Conservation (phyloP, 2,888 invertebrate species). For the Galerucella calmariensis region DNA sequence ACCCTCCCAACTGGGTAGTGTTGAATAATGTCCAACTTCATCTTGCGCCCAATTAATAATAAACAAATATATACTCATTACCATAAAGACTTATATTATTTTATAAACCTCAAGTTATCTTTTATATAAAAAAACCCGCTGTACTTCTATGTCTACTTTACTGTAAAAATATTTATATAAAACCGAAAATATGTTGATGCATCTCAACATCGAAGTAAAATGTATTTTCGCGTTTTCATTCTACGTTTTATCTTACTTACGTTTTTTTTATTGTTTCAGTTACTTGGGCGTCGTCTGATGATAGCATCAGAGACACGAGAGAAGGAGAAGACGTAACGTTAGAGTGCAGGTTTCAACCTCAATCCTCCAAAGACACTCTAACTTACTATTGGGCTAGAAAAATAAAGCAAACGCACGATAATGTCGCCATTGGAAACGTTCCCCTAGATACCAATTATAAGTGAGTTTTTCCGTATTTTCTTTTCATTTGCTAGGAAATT, state of each 20-base stretch:
- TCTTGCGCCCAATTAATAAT: too few species aligned
- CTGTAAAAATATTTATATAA: too few species aligned
- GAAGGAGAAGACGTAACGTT: slow-evolving; percentile 89
- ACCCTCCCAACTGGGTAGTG: too few species aligned
- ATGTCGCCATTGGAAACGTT: slow-evolving; percentile 86
- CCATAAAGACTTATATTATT: too few species aligned
- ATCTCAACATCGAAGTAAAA: background rate
- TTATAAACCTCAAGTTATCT: too few species aligned
- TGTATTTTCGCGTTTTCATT: background rate
- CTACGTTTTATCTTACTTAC: background rate
- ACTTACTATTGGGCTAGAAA: slow-evolving; percentile 90
- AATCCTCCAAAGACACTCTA: slow-evolving; percentile 73
- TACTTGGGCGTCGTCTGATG: slow-evolving; percentile 51
- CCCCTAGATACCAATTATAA: slow-evolving; percentile 87
- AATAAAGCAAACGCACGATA: slow-evolving; percentile 85
- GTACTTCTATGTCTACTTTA: too few species aligned
- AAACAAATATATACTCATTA: too few species aligned
- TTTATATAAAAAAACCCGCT: too few species aligned
- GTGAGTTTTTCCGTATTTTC: slow-evolving; percentile 66
- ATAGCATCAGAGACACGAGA: slow-evolving; percentile 74
- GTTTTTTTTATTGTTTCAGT: slow-evolving; percentile 52
- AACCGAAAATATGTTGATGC: background rate
- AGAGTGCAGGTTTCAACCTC: slow-evolving; percentile 84
- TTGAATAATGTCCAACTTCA: too few species aligned
- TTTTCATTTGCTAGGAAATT: background rate